Evolutionary conservation across 2,797 vertebrate genomes (phyloP).

Genomic region (Pangasius larnaudii): DNA sequence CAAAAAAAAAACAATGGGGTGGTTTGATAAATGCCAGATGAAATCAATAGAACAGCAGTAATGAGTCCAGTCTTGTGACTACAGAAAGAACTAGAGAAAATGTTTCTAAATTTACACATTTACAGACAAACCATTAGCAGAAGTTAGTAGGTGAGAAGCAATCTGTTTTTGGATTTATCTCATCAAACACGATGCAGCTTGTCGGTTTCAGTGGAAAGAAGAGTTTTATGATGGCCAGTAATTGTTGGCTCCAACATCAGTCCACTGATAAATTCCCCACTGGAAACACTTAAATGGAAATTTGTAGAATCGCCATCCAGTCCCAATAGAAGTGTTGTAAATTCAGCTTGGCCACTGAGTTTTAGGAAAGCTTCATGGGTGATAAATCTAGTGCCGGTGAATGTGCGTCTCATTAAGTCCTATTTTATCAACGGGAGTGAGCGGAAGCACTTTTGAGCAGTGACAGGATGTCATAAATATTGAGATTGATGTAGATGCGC

Average conservation of each 20-base stretch:
- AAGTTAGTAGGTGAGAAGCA: neutral
- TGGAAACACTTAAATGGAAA: neutral
- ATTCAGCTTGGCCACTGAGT: neutral
- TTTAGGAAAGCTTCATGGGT: neutral
- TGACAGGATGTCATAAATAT: conserved; percentile 57
- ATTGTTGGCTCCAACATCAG: neutral
- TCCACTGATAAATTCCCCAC: neutral
- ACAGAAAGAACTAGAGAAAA: neutral
- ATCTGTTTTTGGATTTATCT: neutral
- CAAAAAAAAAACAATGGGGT: neutral
- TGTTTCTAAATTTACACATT: conserved; percentile 12
- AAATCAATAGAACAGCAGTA: neutral
- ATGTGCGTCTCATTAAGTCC: neutral
- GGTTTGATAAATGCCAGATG: neutral
- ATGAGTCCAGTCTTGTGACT: neutral
- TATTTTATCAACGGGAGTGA: conserved; percentile 36
- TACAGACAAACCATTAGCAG: neutral
- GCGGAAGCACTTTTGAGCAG: conserved; percentile 47
- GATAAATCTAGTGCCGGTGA: conserved; percentile 2
- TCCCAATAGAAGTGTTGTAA: neutral
- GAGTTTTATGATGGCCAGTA: neutral
- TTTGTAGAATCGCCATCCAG: neutral
- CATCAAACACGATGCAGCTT: neutral
- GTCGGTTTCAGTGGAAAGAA: neutral
- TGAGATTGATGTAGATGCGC: conserved; percentile 63